These are phyloP conservation scores for Ypsolopha sequella DNA, from an alignment of 2,888 invertebrate species.

Conservation along the genomic window DNA sequence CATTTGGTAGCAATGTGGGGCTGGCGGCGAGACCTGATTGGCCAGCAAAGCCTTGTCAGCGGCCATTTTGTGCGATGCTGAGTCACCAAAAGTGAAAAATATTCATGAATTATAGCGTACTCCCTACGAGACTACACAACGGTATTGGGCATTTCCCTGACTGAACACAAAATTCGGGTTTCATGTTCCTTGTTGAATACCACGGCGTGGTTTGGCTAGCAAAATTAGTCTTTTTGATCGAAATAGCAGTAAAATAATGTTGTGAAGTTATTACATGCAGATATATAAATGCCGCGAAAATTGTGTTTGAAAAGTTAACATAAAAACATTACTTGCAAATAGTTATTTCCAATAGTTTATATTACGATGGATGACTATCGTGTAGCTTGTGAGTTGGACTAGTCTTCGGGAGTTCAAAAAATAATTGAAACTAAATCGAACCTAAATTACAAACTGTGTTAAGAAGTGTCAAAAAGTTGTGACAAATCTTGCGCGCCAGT, in stretches of 20 bases:
- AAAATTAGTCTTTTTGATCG: constrained; percentile 27
- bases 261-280: constrained; percentile 13
- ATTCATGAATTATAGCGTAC: constrained; percentile 66
- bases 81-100: constrained; percentile 75
- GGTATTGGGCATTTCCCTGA: constrained; percentile 70
- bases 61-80: constrained; percentile 76
- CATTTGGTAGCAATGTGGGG: constrained; percentile 58
- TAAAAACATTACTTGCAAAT: constrained; percentile 26
- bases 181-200: constrained; percentile 49
- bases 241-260: constrained; percentile 14
- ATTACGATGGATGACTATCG: neutral
- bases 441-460: neutral
- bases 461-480: neutral
- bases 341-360: constrained; percentile 26
- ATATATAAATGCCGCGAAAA: constrained; percentile 31
- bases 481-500: neutral
- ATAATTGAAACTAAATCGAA: neutral
- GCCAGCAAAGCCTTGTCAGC: constrained; percentile 65
- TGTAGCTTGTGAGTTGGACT: neutral
- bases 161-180: constrained; percentile 68
- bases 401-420: neutral
- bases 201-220: constrained; percentile 37
- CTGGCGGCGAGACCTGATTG: constrained; percentile 48
- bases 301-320: constrained; percentile 35
- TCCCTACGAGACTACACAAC: constrained; percentile 73